These are phyloP conservation scores for Urosaurus nigricauda DNA, from an alignment of 2,797 vertebrate genomes.

Conservation along the genomic window DNA sequence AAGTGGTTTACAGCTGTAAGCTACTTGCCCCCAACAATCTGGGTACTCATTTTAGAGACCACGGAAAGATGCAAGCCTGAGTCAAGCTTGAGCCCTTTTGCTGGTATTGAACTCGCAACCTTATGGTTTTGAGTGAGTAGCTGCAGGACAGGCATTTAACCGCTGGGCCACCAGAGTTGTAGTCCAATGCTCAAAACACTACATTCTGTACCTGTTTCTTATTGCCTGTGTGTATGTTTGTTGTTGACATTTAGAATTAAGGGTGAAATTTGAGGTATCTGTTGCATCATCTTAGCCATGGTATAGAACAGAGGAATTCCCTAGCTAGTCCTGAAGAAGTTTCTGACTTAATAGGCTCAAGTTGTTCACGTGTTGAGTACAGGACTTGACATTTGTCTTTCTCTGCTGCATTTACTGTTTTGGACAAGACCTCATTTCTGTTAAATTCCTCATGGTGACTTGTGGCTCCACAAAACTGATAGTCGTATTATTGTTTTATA, in stretches of 20 bases:
- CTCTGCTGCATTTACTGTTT: background rate
- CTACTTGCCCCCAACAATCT: too few species aligned
- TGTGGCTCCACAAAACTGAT: background rate
- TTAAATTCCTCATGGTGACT: background rate
- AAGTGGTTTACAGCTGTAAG: too few species aligned
- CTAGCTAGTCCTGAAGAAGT: background rate
- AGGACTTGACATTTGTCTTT: background rate
- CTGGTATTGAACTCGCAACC: too few species aligned
- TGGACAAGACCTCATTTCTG: background rate
- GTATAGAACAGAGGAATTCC: slow-evolving; percentile 50
- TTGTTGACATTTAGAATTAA: background rate
- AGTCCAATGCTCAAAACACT: too few species aligned
- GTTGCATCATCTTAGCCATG: slow-evolving; percentile 54
- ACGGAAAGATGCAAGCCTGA: too few species aligned
- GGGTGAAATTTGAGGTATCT: accelerated
- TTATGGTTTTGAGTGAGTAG: too few species aligned
- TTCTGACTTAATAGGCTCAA: background rate
- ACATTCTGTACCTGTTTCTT: background rate
- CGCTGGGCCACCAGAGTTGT: too few species aligned
- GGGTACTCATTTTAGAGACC: too few species aligned
- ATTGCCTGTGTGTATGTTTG: background rate
- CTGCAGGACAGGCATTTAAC: too few species aligned
- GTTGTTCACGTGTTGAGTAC: background rate
- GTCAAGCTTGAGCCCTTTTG: too few species aligned
- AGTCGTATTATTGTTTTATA: background rate